phyloP scores from a whole-genome alignment of 2,888 invertebrate genomes.

The Autographa gamma region DNA sequence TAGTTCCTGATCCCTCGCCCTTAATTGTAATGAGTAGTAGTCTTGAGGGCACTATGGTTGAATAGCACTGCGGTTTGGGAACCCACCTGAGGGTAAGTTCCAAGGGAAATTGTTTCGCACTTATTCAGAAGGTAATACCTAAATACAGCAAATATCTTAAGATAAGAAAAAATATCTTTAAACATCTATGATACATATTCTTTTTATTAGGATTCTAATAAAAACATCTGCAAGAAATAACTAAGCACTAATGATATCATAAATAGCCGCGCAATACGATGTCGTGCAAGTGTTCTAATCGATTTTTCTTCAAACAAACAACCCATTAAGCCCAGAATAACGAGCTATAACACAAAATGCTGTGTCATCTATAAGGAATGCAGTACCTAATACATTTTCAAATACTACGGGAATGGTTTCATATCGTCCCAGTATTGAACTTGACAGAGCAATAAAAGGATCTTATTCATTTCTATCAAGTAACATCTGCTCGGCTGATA shows the following conservation, averaged over 20 bases:
- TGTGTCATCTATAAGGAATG: conserved; percentile 15
- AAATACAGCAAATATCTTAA: neutral
- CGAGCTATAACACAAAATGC: neutral
- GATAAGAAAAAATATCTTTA: too few species aligned
- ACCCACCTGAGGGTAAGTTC: conserved; percentile 16
- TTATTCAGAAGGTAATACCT: neutral
- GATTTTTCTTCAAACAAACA: neutral
- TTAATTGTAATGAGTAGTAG: conserved; percentile 48
- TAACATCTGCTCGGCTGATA: conserved; percentile 40
- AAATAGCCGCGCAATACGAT: neutral
- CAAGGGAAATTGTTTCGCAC: conserved; percentile 14
- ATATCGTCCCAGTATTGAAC: conserved; percentile 32
- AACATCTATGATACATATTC: too few species aligned
- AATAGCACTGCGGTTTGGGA: conserved; percentile 27
- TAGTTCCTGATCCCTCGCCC: conserved; percentile 41
- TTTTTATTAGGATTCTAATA: neutral
- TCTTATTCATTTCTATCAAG: conserved; percentile 44
- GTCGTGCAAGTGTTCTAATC: neutral
- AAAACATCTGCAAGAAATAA: neutral
- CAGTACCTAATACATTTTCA: neutral
- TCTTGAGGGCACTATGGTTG: conserved; percentile 41
- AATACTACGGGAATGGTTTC: conserved; percentile 4
- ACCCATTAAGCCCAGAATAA: neutral
- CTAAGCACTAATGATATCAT: conserved; percentile 1
- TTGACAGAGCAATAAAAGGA: conserved; percentile 49